These are phyloP conservation scores for Cremastobaeus sp. DNA, from an alignment of 2,888 invertebrate genomes.

Conservation along the genomic window DNA sequence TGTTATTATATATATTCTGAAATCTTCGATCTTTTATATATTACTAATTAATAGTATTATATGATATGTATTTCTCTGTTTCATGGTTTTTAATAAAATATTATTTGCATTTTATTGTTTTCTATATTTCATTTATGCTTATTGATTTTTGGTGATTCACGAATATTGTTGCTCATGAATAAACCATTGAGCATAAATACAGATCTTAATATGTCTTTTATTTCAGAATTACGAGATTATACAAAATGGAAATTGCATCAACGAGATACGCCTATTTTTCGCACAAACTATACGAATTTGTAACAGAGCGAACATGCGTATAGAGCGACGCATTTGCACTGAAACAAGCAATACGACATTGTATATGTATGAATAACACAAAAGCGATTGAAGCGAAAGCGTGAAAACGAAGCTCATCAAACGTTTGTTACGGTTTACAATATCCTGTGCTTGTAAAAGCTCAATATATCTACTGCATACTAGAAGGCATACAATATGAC, in stretches of 20 bases:
- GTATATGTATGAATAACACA: conserved; percentile 30
- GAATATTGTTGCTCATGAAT: too few relatives aligned
- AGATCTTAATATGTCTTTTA: too few relatives aligned
- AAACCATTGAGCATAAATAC: too few relatives aligned
- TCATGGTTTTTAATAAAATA: too few relatives aligned
- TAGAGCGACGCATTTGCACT: conserved; percentile 12
- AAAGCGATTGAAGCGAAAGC: conserved; percentile 29
- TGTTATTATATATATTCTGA: too few relatives aligned
- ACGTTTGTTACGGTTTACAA: conserved; percentile 44
- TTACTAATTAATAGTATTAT: too few relatives aligned
- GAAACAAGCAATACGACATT: conserved; percentile 27
- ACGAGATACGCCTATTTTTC: background rate
- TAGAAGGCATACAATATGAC: conserved; percentile 1
- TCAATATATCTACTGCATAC: conserved; percentile 29
- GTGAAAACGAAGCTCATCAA: conserved; percentile 49
- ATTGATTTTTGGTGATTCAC: too few relatives aligned
- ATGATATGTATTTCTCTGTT: too few relatives aligned
- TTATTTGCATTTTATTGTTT: too few relatives aligned
- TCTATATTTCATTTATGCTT: too few relatives aligned
- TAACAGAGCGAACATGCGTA: conserved; percentile 15
- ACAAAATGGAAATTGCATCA: background rate
- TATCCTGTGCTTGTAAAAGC: conserved; percentile 42
- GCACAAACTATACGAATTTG: background rate
- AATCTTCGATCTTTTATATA: too few relatives aligned
- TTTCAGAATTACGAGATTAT: too few relatives aligned